phyloP scores from a whole-genome alignment of 2,113 vertebrate species.

The Pholis gunnellus region DNA sequence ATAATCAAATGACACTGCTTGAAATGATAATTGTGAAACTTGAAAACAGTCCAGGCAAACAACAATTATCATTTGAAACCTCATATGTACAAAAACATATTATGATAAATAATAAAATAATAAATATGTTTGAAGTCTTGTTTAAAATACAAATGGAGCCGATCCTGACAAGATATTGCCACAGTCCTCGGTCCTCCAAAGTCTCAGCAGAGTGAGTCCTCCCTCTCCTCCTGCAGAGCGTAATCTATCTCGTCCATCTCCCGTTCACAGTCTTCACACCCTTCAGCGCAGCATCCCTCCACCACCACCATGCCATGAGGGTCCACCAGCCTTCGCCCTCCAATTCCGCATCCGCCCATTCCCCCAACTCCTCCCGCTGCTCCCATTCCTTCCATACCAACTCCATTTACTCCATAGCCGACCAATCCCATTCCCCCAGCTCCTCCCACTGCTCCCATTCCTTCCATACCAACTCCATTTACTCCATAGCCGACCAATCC shows the following conservation, averaged over 20 bases:
- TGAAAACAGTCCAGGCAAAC: background rate
- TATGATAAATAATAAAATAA: background rate
- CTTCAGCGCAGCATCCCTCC: conserved; percentile 74
- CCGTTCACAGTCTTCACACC: conserved; percentile 82
- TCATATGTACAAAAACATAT: background rate
- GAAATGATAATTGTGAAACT: background rate
- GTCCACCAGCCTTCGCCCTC: conserved; percentile 46
- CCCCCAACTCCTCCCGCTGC: background rate
- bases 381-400: background rate
- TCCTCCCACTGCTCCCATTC: background rate
- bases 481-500: conserved; percentile 9
- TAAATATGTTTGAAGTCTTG: background rate
- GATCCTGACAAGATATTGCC: no score
- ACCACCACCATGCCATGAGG: conserved; percentile 72
- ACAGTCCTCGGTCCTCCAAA: rapidly evolving
- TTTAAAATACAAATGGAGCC: background rate
- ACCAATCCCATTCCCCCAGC: background rate
- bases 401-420: background rate
- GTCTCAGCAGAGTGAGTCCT: conserved; percentile 77
- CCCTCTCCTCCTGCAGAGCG: conserved; percentile 65
- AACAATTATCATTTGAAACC: background rate
- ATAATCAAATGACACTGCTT: background rate
- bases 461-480: background rate
- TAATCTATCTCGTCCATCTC: conserved; percentile 80
- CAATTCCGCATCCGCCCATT: conserved; percentile 19